A percentile compares a stretch with the other conserved stretches of the same genome.
These are phyloP conservation scores for Eulemur rufifrons DNA, from an alignment of 2,113 vertebrate species.

Conservation along the genomic window DNA sequence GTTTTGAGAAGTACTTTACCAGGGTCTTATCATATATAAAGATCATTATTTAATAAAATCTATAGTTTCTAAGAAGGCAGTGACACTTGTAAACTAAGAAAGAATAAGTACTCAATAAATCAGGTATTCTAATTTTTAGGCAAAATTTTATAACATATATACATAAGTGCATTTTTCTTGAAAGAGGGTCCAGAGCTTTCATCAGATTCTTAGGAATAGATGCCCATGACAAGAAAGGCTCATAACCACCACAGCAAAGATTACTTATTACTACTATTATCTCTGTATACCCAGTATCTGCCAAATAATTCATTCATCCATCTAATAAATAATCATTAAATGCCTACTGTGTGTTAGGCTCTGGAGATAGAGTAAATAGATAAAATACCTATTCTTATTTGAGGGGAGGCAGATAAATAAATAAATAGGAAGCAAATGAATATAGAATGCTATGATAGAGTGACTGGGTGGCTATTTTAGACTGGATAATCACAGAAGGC, in stretches of 20 bases:
- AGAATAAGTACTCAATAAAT: neutral
- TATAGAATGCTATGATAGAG: neutral
- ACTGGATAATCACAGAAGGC: neutral
- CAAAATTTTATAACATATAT: neutral
- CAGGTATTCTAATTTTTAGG: neutral
- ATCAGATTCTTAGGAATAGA: slow-evolving; percentile 19
- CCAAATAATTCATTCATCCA: neutral
- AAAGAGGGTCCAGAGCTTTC: neutral
- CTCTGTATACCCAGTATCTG: neutral
- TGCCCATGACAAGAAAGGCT: neutral
- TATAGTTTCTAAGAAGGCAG: neutral
- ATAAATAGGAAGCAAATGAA: neutral
- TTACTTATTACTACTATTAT: neutral
- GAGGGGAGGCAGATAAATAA: neutral
- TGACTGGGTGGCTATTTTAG: neutral
- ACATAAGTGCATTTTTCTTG: neutral
- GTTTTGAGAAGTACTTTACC: neutral
- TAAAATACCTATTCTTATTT: neutral
- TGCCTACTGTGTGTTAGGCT: neutral
- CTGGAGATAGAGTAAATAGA: neutral
- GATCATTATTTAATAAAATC: neutral
- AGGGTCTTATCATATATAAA: neutral
- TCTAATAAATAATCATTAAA: slow-evolving; percentile 21
- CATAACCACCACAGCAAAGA: neutral
- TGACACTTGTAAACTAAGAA: neutral